phyloP scores from a whole-genome alignment of 37 sponge, comb jelly and placozoan genomes.

The Aplysina aerophoba region DNA sequence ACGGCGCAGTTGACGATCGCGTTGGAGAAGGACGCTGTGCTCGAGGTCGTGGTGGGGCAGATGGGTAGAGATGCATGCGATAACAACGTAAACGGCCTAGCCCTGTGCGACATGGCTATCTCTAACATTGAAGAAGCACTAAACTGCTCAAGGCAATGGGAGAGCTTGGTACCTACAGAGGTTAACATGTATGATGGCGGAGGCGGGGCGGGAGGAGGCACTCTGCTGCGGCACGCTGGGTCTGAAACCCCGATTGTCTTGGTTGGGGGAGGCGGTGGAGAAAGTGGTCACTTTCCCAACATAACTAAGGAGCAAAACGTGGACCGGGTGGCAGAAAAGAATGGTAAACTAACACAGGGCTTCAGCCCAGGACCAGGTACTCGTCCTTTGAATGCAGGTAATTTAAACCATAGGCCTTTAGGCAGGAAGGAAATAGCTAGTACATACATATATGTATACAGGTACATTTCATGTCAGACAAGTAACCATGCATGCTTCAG shows the following conservation, averaged over 20 bases:
- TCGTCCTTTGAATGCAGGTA: conserved; percentile 12
- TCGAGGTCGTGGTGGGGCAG: conserved; percentile 57
- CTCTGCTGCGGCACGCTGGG: conserved; percentile 32
- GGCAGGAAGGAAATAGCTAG: no score
- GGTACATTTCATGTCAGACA: no score
- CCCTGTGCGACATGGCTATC: neutral
- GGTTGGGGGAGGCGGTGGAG: conserved; percentile 60
- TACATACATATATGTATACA: no score
- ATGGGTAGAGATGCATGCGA: conserved; percentile 56
- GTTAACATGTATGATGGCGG: conserved; percentile 27
- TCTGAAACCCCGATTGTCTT: conserved; percentile 44
- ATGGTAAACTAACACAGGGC: neutral
- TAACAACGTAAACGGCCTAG: neutral
- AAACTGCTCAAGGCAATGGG: conserved; percentile 4
- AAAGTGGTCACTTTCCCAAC: neutral
- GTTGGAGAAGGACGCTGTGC: conserved; percentile 8
- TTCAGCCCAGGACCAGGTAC: neutral
- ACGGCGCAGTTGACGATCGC: neutral
- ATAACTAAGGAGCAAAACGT: neutral
- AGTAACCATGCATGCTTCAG: no score
- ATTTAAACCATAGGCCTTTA: no score
- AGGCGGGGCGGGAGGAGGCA: conserved; percentile 68
- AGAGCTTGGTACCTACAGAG: no score
- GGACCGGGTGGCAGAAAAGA: neutral
- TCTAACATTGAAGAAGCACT: conserved; percentile 6